These are phyloP conservation scores for Maniola hyperantus DNA, from an alignment of 2,888 invertebrate species.

Conservation along the genomic window DNA sequence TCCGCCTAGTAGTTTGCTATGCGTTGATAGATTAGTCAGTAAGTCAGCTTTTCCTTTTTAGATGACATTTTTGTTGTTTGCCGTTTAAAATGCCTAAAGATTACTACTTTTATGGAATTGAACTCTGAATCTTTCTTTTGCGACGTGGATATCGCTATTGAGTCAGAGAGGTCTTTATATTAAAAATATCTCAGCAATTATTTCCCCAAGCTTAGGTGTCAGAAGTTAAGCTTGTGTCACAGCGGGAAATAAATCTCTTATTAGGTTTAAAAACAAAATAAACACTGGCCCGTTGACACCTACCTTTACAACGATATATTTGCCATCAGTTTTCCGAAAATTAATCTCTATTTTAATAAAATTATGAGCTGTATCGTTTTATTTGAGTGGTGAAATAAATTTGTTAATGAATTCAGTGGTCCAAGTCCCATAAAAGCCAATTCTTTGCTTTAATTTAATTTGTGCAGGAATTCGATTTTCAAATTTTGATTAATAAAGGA, in stretches of 20 bases:
- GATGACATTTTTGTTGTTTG: slow-evolving; percentile 62
- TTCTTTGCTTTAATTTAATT: slow-evolving; percentile 65
- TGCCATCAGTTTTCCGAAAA: slow-evolving; percentile 10
- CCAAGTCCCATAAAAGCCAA: slow-evolving; percentile 40
- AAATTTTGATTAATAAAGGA: slow-evolving; percentile 58
- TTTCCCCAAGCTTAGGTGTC: slow-evolving; percentile 12
- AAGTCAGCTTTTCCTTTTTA: slow-evolving; percentile 46
- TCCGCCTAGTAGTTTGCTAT: too few species aligned
- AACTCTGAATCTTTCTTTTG: too few species aligned
- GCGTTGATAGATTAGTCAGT: too few species aligned
- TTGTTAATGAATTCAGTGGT: slow-evolving; percentile 32
- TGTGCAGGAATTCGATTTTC: slow-evolving; percentile 52
- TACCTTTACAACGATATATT: slow-evolving; percentile 36
- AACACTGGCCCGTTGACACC: slow-evolving; percentile 55
- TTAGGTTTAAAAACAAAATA: slow-evolving; percentile 55
- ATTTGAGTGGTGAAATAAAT: background rate
- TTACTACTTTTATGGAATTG: too few species aligned
- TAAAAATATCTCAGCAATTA: slow-evolving; percentile 19
- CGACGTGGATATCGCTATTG: too few species aligned
- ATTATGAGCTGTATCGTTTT: background rate
- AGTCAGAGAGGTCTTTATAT: background rate
- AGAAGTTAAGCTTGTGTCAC: slow-evolving; percentile 40
- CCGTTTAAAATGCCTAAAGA: slow-evolving; percentile 42
- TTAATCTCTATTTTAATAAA: background rate
- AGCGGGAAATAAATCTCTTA: slow-evolving; percentile 63